Base-by-base conservation (phyloP, 2,888 invertebrate genomes). In the Pristionchus exspectatus region DNA sequence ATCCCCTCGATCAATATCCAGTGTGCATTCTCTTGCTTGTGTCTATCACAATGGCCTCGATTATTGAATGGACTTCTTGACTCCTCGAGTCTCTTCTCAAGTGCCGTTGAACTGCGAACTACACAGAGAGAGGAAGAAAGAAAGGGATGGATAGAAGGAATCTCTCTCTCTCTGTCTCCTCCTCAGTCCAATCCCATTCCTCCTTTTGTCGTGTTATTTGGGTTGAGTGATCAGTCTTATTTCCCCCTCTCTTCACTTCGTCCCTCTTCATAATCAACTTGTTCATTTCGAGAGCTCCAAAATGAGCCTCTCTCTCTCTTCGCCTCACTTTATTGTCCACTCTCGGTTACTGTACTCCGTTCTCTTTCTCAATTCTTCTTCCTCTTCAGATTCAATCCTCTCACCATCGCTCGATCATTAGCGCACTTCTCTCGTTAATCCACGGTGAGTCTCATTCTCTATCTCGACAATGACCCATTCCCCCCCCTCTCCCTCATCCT, bases 171-270 rank as follows among this genome's bases (percentile, higher is more conserved):
- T 12, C 38, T 5, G n/a, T 5, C 38, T 38, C 38, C 38, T 38
- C 59, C 83, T 83, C 54, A 27, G 27, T 83, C 54, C 27, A 50
- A 81, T 84, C 59, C 59, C 59, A 10, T 50, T 12, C 59, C 84
- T 24, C 21, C 84, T 59, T 59, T 85, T 85, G 84, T 85, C 56
- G 33, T 59, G 33, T 56, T 59, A 85, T 85, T 85, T 85, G 84
- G 84, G 84, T 85, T 85, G 84, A 85, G 84, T 85, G 84, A 85
- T 85, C 84, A 85, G 56, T 63, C 56, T 63, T 85, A 59, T 59
- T 85, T 59, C 84, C 33, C 18, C 56, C 83, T 18, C 59, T 85
- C 38, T 59, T 85, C 84, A 84, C 84, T 56, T 38, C 54, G 33
- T 84, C 84, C 33, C 59, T 33, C 59, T 33, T 83, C 84, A 27